Conservation (phyloP, 2,113 vertebrate genomes). For the Chaetorhynchus papuensis region DNA sequence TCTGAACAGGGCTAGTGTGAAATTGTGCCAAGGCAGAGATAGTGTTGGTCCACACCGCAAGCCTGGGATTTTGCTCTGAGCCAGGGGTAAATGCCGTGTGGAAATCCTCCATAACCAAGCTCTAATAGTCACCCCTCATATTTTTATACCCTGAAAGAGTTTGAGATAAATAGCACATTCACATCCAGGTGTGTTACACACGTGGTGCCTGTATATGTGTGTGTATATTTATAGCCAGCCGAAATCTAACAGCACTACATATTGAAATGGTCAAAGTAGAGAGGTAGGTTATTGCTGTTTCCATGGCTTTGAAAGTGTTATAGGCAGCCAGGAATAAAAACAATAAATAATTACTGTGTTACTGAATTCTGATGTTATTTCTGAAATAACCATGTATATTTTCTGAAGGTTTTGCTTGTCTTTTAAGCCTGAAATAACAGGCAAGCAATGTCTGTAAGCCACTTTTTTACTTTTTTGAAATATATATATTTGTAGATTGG, state of each 20-base stretch:
- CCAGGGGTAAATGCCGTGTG: background rate
- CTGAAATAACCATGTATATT: background rate
- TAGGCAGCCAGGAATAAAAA: background rate
- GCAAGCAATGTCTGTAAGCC: background rate
- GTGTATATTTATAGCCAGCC: background rate
- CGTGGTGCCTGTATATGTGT: background rate
- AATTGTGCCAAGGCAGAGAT: background rate
- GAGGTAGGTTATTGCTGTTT: background rate
- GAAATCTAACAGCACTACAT: background rate
- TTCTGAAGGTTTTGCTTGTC: background rate
- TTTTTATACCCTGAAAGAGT: background rate
- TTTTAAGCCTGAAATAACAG: background rate
- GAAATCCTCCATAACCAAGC: background rate
- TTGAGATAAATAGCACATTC: background rate
- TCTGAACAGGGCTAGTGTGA: accelerated
- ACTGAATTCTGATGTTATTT: background rate
- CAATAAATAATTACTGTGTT: background rate
- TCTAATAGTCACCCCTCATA: background rate
- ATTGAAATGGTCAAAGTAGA: background rate
- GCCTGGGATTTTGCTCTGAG: background rate
- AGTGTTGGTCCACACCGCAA: background rate
- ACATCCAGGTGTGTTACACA: background rate
- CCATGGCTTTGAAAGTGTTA: background rate
- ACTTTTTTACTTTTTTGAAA: background rate
- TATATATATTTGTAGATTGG: background rate